Evolutionary conservation across 2,888 invertebrate genomes (phyloP).

Genomic region (Nomada lathburiana): DNA sequence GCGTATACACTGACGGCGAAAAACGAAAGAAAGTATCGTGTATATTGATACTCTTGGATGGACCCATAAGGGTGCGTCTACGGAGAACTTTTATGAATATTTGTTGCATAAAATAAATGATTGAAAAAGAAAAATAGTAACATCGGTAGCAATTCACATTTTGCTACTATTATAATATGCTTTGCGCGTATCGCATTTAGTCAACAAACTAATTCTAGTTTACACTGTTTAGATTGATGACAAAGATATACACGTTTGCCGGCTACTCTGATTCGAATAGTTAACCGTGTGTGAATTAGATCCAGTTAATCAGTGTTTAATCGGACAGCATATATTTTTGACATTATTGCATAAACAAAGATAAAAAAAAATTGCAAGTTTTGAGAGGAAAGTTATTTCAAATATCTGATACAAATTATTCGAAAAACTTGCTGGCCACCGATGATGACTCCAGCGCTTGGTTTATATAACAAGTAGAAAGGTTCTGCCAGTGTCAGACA

Average conservation of each 20-base stretch:
- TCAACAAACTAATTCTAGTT: background rate
- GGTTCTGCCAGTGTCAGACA: background rate
- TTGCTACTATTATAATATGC: too few relatives aligned
- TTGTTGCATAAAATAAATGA: background rate
- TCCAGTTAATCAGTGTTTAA: background rate
- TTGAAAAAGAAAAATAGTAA: too few relatives aligned
- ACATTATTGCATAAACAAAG: background rate
- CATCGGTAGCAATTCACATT: too few relatives aligned
- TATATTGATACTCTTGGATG: background rate
- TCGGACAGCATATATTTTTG: background rate
- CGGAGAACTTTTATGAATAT: background rate
- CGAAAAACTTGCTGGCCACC: constrained; percentile 11
- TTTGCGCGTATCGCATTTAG: background rate
- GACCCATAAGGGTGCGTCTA: background rate
- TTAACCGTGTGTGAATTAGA: background rate
- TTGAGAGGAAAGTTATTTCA: background rate
- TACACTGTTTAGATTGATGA: background rate
- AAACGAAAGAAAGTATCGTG: background rate
- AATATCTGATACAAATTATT: background rate
- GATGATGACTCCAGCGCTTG: background rate
- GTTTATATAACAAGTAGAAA: constrained; percentile 3
- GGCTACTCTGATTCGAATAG: background rate
- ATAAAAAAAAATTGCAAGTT: background rate
- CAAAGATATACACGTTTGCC: background rate
- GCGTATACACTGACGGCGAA: background rate